Percentiles rank a stretch among this genome's conserved stretches.
Conservation (phyloP, 2,113 vertebrate genomes). For the Malurus cyaneus region DNA sequence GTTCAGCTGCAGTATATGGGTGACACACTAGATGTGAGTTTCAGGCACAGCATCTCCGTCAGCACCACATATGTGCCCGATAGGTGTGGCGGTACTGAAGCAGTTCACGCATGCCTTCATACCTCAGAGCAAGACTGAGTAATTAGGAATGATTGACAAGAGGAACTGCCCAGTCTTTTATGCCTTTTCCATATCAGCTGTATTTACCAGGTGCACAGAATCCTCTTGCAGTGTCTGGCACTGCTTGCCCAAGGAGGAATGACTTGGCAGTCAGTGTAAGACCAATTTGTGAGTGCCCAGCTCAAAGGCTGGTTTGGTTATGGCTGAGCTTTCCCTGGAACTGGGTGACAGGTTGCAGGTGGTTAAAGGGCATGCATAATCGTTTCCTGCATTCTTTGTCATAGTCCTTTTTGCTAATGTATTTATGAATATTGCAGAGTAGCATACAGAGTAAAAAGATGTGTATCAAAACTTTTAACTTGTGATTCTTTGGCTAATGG, state of each 20-base stretch:
- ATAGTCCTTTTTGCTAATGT: not conserved
- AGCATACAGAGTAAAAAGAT: not conserved
- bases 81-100: not conserved
- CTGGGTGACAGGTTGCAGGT: not conserved
- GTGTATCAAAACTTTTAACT: not conserved
- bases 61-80: accelerated
- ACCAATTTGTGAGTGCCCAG: not conserved
- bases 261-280: not conserved
- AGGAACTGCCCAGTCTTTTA: not conserved
- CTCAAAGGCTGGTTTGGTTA: not conserved
- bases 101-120: not conserved
- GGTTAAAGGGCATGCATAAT: not conserved
- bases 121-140: not conserved
- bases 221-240: not conserved
- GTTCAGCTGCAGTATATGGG: not conserved
- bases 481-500: not conserved
- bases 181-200: not conserved
- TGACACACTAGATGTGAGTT: not conserved
- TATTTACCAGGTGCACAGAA: not conserved
- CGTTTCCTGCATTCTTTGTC: not conserved
- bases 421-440: not conserved
- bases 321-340: not conserved
- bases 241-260: not conserved
- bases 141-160: not conserved
- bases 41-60: not conserved